Conservation (phyloP, 2,888 invertebrate genomes). For the Caenorhabditis sinica region DNA sequence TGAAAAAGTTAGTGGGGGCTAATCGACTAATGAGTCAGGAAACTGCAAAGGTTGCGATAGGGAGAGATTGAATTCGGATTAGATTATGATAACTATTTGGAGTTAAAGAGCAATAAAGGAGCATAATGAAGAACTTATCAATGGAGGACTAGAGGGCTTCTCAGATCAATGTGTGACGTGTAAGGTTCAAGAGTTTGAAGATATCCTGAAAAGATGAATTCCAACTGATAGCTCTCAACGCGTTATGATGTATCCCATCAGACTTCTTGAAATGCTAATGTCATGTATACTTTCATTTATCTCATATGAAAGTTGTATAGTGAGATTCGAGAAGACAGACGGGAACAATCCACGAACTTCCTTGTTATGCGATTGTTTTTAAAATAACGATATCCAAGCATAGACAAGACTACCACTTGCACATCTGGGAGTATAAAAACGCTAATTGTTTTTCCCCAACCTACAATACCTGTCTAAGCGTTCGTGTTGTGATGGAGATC, state of each 20-base stretch:
- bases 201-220: not conserved
- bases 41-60: slow-evolving; percentile 13
- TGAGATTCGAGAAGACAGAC: not conserved
- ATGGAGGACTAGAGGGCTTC: slow-evolving; percentile 22
- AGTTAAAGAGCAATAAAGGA: slow-evolving; percentile 11
- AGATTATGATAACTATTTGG: slow-evolving; percentile 8
- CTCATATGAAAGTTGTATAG: slow-evolving; percentile 7
- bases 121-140: slow-evolving; percentile 27
- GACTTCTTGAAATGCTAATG: not conserved
- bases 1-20: slow-evolving; percentile 21
- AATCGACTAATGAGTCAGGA: slow-evolving; percentile 58
- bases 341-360: not conserved
- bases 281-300: not conserved
- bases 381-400: not conserved
- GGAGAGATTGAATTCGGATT: slow-evolving; percentile 2
- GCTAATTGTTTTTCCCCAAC: slow-evolving; percentile 13
- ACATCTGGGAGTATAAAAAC: slow-evolving; percentile 28
- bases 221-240: not conserved
- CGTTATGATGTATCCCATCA: not conserved
- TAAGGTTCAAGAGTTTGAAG: slow-evolving; percentile 30
- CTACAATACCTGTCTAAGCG: slow-evolving; percentile 8
- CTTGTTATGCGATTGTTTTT: slow-evolving; percentile 27
- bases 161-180: slow-evolving; percentile 30
- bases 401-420: slow-evolving; percentile 10
- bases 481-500: not conserved